Evolutionary conservation across 64 coral and sea anemone species (phyloP), one percentile per base, ranked within the genome.

Genomic region (Catalaphyllia jardinei): DNA sequence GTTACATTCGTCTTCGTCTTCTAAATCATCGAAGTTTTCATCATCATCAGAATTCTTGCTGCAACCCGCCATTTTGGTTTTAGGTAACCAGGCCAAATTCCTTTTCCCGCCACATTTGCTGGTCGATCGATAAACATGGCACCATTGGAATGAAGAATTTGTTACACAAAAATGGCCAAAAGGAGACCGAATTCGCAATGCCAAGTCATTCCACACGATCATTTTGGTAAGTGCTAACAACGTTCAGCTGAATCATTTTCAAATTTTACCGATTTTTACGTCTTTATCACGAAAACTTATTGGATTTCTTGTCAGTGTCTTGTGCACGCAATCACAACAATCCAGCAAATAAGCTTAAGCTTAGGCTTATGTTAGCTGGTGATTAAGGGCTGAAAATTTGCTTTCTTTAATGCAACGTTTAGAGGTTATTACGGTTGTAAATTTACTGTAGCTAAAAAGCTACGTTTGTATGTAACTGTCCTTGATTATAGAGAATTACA

Each of bases 21-120:
- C 63, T 14, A 71, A 71, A 85, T 85, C 81, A 71, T 14, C 35
- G 38, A n/a, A 85, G 20, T 60, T 52, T 87, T 69, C 76, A 1
- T 71, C 76, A 1, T 71, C 75, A 31, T 17, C 27, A 4, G 24
- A 75, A 73, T 52, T 27, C 10, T 33, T 63, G 4, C 46, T 57
- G 86, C 7, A 10, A 15, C 72, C 90, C 83, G 90, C 90, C 90
- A 92, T 92, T n/a, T 92, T 92, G 83, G 50, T 27, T 24, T 87
- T 74, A 39, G 60, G 77, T 83, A 83, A 83, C 79, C 79, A 63
- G 79, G 79, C 79, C 59, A 71, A 52, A 71, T 71, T 14, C 52
- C 24, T 16, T 85, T 85, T 69, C 62, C 62, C 81, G 81, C 79
- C 79, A 81, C 39, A 4, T 27, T n/a, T 1, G 54, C 54, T 57